A percentile compares a stretch with the other conserved stretches of the same genome.
Conservation (phyloP, 2,888 invertebrate species). For the Callimorpha dominula region DNA sequence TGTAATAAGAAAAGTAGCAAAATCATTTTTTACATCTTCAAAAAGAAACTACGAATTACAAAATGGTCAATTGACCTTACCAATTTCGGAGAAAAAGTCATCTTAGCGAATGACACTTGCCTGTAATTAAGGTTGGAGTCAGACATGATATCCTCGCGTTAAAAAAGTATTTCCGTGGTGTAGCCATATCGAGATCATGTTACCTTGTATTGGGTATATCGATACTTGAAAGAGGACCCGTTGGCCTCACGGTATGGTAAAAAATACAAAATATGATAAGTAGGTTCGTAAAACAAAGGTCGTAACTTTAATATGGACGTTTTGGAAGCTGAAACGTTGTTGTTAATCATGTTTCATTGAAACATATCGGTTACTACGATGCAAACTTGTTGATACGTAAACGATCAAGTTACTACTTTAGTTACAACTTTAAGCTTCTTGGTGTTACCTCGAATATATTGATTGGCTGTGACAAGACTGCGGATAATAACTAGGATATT, state of each 20-base stretch:
- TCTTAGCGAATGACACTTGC: conserved; percentile 35
- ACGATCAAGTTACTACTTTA: conserved; percentile 12
- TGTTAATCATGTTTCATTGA: conserved; percentile 12
- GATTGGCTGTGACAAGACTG: too few species aligned
- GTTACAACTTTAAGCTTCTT: background rate
- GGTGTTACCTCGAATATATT: background rate
- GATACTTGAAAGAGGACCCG: conserved; percentile 62
- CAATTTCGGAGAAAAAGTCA: conserved; percentile 30
- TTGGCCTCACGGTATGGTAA: conserved; percentile 58
- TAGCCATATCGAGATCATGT: conserved; percentile 65
- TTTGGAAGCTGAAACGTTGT: conserved; percentile 11
- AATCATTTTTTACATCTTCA: background rate
- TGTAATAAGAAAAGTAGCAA: background rate
- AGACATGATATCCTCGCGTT: conserved; percentile 67
- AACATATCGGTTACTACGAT: conserved; percentile 8
- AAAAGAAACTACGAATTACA: conserved; percentile 23
- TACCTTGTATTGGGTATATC: conserved; percentile 59
- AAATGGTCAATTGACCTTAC: conserved; percentile 32
- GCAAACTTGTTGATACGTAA: conserved; percentile 8
- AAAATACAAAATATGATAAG: conserved; percentile 50
- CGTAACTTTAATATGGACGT: conserved; percentile 25
- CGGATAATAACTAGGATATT: too few species aligned
- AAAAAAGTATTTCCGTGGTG: conserved; percentile 65
- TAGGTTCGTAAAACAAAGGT: conserved; percentile 43
- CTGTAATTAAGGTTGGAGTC: conserved; percentile 56